Evolutionary conservation across 2,888 invertebrate genomes (phyloP).

Genomic region (Eupithecia subumbrata): DNA sequence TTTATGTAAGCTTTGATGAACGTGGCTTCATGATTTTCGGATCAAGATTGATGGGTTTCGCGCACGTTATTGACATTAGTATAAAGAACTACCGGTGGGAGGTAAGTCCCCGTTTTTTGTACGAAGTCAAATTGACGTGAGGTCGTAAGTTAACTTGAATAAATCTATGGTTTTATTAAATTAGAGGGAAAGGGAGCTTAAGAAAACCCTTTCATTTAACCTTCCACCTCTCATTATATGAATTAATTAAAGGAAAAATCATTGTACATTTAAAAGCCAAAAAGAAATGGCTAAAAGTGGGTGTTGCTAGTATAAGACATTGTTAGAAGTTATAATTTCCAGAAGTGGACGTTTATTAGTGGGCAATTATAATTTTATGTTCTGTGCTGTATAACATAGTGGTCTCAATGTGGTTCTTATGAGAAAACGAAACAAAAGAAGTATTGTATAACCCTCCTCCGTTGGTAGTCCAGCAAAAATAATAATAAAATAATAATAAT

Average conservation of each 20-base stretch:
- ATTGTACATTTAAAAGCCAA: background rate
- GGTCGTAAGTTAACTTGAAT: background rate
- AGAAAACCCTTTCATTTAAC: background rate
- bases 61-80: background rate
- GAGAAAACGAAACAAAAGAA: background rate
- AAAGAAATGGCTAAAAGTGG: background rate
- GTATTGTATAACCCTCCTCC: background rate
- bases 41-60: conserved; percentile 11
- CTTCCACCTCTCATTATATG: background rate
- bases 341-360: background rate
- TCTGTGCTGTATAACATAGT: no score
- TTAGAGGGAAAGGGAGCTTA: background rate
- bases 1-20: conserved; percentile 27
- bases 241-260: background rate
- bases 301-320: background rate
- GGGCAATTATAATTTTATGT: no score
- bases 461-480: background rate
- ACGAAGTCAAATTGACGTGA: background rate
- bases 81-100: background rate
- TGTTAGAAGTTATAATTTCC: background rate
- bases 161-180: background rate
- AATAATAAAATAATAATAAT: no score
- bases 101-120: background rate
- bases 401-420: no score
- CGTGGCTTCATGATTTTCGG: conserved; percentile 19